A percentile compares a stretch with the other conserved stretches of the same genome.
These are phyloP conservation scores for Micronycteris hirsuta DNA, from an alignment of 2,113 vertebrate genomes.

Conservation along the genomic window DNA sequence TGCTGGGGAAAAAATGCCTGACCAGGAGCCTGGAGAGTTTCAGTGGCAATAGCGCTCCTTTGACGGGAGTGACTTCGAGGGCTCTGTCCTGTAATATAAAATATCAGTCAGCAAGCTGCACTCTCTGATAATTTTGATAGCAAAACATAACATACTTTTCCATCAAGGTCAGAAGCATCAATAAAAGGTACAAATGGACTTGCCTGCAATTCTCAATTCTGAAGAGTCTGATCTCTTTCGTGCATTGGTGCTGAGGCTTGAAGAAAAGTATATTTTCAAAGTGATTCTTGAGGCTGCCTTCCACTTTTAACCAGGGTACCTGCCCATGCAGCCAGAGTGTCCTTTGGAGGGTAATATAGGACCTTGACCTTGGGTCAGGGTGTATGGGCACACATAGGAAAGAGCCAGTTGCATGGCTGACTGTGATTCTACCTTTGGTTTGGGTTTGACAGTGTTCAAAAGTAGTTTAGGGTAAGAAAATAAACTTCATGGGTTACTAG, in stretches of 20 bases:
- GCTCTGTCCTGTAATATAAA: conserved; percentile 44
- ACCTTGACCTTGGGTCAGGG: neutral
- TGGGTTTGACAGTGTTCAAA: neutral
- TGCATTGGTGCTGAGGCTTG: conserved; percentile 7
- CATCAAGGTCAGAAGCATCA: conserved; percentile 69
- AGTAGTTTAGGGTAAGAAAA: neutral
- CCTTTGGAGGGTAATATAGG: neutral
- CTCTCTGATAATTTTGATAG: conserved; percentile 65
- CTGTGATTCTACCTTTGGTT: neutral
- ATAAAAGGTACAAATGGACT: conserved; percentile 70
- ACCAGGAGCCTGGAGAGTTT: conserved; percentile 14
- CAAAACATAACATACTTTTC: conserved; percentile 58
- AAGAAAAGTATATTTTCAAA: conserved; percentile 56
- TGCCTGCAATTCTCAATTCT: conserved; percentile 45
- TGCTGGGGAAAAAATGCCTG: neutral
- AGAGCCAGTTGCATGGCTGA: neutral
- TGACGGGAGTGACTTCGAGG: conserved; percentile 16
- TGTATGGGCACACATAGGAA: neutral
- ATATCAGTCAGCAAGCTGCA: conserved; percentile 53
- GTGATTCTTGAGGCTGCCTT: neutral
- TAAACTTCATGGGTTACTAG: neutral
- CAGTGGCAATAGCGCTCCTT: neutral
- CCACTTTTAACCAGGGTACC: conserved; percentile 34
- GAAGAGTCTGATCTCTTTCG: conserved; percentile 60
- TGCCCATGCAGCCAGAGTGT: neutral